Base-by-base conservation (phyloP, 2,113 vertebrate genomes). In the Cynocephalus volans region DNA sequence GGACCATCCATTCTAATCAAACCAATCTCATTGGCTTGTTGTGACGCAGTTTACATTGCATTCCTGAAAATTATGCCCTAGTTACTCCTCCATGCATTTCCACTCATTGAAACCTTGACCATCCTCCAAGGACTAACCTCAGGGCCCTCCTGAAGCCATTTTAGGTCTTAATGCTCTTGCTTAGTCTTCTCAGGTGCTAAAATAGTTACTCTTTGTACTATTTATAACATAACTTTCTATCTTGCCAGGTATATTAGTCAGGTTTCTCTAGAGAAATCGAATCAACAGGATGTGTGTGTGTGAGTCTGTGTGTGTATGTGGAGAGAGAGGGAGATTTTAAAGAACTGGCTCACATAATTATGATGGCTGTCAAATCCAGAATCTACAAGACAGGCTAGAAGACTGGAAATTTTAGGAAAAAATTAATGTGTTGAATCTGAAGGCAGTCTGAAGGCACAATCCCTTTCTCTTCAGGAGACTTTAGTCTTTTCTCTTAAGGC, bases 121-220 rank as follows among this genome's bases (percentile, higher is more conserved):
- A 56, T 54, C 26, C 54, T 85, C 26, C 56, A 77, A 50, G 13
- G 31, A 52, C 52, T 80, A 82, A 89, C 73, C 77, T 69, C 52
- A 90, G 86, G 54, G 67, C 17, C 54, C 28, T 70, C 64, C 87
- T 88, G 11, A 92, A 96, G 79, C 50, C 70, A 81, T 88, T 87
- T 82, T 69, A 84, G 72, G 21, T 86, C 81, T 85, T 58, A 87
- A 76, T 96, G 95, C 95, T 97, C 96, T 64, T 72, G 48, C 31
- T 88, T 28, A 54, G 12, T 83, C 52, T 97, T 96, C 92, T 94
- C 70, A 90, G 76, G 72, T 69, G 48, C 69, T 89, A 62, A 60
- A 97, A 64, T 64, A 94, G 65, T 93, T 33, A 96, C 60, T 62
- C 28, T 90, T 48, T 81, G 69, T 84, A 67, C 64, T 92, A 31